Conservation (phyloP, 1,140 invertebrate genomes). For the Anadara kagoshimensis region DNA sequence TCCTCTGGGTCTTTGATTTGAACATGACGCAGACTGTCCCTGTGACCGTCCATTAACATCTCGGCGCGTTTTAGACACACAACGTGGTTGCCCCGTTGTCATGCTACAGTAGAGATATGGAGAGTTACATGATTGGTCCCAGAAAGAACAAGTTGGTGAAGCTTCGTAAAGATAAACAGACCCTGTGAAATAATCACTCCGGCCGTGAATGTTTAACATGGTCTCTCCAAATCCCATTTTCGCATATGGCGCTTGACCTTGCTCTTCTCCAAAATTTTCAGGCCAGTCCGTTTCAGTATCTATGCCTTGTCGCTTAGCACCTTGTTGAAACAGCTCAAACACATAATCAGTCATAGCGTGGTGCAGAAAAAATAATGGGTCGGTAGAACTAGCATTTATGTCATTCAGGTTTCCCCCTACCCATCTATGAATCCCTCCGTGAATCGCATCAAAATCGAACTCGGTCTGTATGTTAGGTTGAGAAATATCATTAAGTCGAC, state of each 20-base stretch:
- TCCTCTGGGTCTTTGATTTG: too few species aligned
- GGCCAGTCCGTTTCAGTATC: constrained; percentile 28
- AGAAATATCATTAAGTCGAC: background rate
- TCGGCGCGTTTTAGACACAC: constrained; percentile 12
- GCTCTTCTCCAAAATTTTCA: background rate
- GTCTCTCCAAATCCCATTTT: too few species aligned
- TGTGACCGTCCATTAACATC: too few species aligned
- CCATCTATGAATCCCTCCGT: constrained; percentile 21
- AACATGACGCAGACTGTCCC: too few species aligned
- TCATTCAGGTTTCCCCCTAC: constrained; percentile 23
- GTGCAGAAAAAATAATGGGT: constrained; percentile 41
- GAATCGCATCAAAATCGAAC: constrained; percentile 20
- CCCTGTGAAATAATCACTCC: constrained; percentile 52
- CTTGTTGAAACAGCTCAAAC: constrained; percentile 35
- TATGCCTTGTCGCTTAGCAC: constrained; percentile 36
- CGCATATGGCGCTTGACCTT: background rate
- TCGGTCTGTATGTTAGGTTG: background rate
- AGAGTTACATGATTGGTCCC: constrained; percentile 54
- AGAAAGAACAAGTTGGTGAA: constrained; percentile 52
- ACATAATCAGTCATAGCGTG: constrained; percentile 43
- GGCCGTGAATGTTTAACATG: constrained; percentile 48
- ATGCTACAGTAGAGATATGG: constrained; percentile 45
- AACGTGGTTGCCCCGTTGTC: constrained; percentile 23
- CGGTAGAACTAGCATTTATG: constrained; percentile 15
- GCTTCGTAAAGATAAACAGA: constrained; percentile 57